Conservation (phyloP, 2,797 vertebrate species). For the Balearica regulorum region DNA sequence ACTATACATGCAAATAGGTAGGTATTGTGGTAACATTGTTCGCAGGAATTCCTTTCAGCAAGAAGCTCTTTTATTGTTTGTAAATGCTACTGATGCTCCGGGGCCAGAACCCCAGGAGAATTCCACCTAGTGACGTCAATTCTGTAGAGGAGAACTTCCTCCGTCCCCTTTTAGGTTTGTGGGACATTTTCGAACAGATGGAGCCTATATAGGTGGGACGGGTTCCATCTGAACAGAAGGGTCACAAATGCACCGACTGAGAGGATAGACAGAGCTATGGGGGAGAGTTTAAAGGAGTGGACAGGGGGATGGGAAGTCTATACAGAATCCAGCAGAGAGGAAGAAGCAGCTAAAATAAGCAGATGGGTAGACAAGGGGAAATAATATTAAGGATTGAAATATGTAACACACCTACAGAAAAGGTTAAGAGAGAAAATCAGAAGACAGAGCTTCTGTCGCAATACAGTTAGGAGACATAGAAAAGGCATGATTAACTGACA, state of each 20-base stretch:
- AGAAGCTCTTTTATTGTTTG: conserved; percentile 70
- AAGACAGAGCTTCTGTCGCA: background rate
- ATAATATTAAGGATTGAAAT: conserved; percentile 59
- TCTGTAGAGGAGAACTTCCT: conserved; percentile 79
- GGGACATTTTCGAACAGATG: conserved; percentile 78
- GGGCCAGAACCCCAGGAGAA: conserved; percentile 76
- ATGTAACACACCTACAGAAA: conserved; percentile 61
- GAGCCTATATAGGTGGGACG: conserved; percentile 78
- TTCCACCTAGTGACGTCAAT: conserved; percentile 77
- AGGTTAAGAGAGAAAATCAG: conserved; percentile 23
- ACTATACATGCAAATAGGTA: background rate
- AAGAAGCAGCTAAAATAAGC: conserved; percentile 76
- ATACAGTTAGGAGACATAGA: background rate
- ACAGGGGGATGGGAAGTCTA: conserved; percentile 75
- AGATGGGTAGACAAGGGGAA: conserved; percentile 74
- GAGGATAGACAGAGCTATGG: conserved; percentile 83
- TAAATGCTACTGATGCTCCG: conserved; percentile 57
- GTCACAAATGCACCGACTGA: conserved; percentile 78
- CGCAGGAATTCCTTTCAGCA: conserved; percentile 18
- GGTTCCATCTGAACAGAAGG: conserved; percentile 82
- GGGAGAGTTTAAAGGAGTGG: conserved; percentile 81
- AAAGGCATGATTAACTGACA: background rate
- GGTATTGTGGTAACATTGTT: conserved; percentile 6
- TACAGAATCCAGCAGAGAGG: conserved; percentile 74
- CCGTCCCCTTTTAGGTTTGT: conserved; percentile 72